Conservation (phyloP, 2,888 invertebrate genomes). For the Sphaerophoria rueppellii region DNA sequence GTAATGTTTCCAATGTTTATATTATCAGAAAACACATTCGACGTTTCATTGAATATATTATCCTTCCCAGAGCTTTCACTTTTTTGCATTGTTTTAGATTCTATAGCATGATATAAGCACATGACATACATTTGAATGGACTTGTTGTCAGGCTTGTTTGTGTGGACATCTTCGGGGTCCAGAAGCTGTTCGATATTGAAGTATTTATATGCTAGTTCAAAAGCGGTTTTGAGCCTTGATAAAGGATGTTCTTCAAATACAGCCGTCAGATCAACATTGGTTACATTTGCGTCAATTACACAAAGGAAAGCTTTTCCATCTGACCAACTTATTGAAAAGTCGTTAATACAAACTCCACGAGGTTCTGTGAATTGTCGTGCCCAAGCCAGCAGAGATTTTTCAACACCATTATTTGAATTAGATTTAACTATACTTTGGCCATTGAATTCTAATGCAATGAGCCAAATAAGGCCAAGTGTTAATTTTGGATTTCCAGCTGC, state of each 20-base stretch:
- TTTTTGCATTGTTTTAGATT: conserved; percentile 78
- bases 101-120: conserved; percentile 92
- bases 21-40: conserved; percentile 32
- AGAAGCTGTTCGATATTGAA: conserved; percentile 91
- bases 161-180: conserved; percentile 96
- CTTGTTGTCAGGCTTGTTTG: conserved; percentile 95
- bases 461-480: conserved; percentile 94
- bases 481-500: conserved; percentile 95
- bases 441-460: conserved; percentile 88
- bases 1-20: conserved; percentile 77
- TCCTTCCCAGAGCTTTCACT: conserved; percentile 69
- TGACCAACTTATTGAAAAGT: conserved; percentile 94
- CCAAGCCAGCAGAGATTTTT: conserved; percentile 93
- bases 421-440: conserved; percentile 82
- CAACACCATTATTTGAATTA: conserved; percentile 84
- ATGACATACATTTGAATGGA: conserved; percentile 98
- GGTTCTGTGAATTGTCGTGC: conserved; percentile 89
- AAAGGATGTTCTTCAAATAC: conserved; percentile 84
- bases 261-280: conserved; percentile 82
- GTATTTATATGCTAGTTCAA: conserved; percentile 89
- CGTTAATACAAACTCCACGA: conserved; percentile 84
- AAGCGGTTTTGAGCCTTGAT: conserved; percentile 85
- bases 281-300: conserved; percentile 85
- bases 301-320: conserved; percentile 95
- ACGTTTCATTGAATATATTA: conserved; percentile 61